These are phyloP conservation scores for Neosilurus mollespiculum DNA, from an alignment of 2,797 vertebrate species.

Conservation along the genomic window DNA sequence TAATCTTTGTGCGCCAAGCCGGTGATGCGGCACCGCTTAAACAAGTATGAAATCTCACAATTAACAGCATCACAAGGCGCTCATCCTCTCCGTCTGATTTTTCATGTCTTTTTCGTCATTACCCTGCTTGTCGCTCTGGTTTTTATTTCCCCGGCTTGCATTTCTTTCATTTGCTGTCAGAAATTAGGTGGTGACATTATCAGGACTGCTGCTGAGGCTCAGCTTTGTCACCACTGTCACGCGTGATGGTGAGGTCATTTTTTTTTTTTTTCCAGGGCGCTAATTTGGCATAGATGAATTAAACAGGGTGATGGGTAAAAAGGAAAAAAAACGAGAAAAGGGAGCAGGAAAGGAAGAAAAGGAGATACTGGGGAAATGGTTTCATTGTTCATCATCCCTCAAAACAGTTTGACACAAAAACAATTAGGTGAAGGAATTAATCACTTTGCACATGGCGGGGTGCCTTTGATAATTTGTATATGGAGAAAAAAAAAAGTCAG, in stretches of 20 bases:
- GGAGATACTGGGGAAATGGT: slow-evolving; percentile 37
- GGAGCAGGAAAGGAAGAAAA: slow-evolving; percentile 10
- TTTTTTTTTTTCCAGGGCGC: slow-evolving; percentile 30
- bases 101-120: slow-evolving; percentile 65
- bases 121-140: slow-evolving; percentile 22
- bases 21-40: slow-evolving; percentile 74
- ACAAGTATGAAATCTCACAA: slow-evolving; percentile 83
- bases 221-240: slow-evolving; percentile 32
- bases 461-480: slow-evolving; percentile 65
- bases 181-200: slow-evolving; percentile 41
- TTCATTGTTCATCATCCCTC: slow-evolving; percentile 50
- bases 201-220: slow-evolving; percentile 13
- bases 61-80: slow-evolving; percentile 81
- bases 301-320: slow-evolving; percentile 26
- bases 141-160: not conserved
- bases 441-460: slow-evolving; percentile 59
- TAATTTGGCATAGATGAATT: slow-evolving; percentile 50
- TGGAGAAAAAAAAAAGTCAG: slow-evolving; percentile 53
- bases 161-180: slow-evolving; percentile 17
- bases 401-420: slow-evolving; percentile 59
- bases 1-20: slow-evolving; percentile 76
- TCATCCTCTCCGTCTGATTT: slow-evolving; percentile 73
- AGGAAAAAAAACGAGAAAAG: not conserved
- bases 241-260: slow-evolving; percentile 33
- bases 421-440: slow-evolving; percentile 65